Conservation (phyloP, 2,113 vertebrate genomes). For the Daboia siamensis region DNA sequence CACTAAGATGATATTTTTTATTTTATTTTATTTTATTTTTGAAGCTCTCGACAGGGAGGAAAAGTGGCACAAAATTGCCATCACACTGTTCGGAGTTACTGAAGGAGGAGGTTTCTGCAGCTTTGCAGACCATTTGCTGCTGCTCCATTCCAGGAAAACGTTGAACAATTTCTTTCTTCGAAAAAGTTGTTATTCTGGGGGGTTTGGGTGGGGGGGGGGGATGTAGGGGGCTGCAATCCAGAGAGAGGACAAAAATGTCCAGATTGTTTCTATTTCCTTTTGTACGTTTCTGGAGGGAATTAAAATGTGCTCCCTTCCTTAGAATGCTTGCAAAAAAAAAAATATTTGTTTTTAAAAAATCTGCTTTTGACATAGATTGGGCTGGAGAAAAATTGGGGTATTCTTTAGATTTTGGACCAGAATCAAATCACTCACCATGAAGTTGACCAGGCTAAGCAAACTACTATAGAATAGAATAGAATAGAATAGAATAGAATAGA, state of each 20-base stretch:
- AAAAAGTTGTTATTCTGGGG: background rate
- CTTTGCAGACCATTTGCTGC: background rate
- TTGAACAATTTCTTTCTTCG: background rate
- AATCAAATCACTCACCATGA: background rate
- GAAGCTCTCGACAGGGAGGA: background rate
- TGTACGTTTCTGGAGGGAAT: background rate
- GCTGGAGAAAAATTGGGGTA: background rate
- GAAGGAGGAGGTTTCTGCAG: background rate
- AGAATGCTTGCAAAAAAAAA: too few relatives aligned
- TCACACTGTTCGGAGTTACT: background rate
- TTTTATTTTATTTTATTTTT: background rate
- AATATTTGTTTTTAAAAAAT: background rate
- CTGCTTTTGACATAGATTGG: background rate
- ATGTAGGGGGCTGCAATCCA: too few relatives aligned
- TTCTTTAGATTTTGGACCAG: background rate
- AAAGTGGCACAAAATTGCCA: background rate
- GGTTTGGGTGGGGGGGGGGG: background rate
- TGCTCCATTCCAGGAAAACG: background rate
- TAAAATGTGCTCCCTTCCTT: background rate
- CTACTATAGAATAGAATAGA: too few relatives aligned
- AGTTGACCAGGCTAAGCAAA: background rate
- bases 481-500: too few relatives aligned
- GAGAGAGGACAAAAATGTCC: background rate
- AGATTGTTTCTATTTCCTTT: background rate
- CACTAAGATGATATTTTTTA: background rate